These are phyloP conservation scores for Oreotrochilus melanogaster DNA, from an alignment of 2,113 vertebrate genomes.

Conservation along the genomic window DNA sequence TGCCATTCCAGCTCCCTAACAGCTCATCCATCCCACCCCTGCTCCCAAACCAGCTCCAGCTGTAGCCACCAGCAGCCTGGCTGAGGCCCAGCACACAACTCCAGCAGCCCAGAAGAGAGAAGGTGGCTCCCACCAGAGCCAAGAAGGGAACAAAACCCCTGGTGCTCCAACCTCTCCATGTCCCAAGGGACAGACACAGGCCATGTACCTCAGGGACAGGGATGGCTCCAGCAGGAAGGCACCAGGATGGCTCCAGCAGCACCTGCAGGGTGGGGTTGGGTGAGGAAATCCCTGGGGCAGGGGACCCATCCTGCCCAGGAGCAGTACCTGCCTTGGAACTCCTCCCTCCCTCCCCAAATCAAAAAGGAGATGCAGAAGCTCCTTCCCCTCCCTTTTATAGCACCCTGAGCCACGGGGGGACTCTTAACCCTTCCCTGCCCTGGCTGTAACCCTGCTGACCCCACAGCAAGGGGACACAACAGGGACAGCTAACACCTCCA, in stretches of 20 bases:
- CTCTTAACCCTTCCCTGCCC: background rate
- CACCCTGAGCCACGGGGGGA: background rate
- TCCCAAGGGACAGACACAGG: accelerated
- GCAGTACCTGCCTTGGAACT: background rate
- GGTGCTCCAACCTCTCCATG: accelerated
- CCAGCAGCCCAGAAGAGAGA: background rate
- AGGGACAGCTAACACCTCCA: accelerated
- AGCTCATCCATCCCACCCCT: background rate
- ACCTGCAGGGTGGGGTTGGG: accelerated
- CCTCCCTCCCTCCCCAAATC: background rate
- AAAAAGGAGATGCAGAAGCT: background rate
- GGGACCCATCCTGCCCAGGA: background rate
- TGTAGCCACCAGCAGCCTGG: background rate
- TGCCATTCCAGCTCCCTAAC: accelerated
- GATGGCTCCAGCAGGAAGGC: accelerated
- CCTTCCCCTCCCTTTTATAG: background rate
- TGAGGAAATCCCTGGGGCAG: background rate
- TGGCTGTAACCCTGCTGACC: background rate
- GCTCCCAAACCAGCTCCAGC: background rate
- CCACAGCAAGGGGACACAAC: accelerated
- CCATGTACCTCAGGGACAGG: background rate
- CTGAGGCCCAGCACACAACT: no score
- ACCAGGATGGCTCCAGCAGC: background rate
- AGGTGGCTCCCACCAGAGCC: background rate
- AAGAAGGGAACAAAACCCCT: accelerated